phyloP scores from a whole-genome alignment of 2,113 vertebrate species.

The Cottus gobio region DNA sequence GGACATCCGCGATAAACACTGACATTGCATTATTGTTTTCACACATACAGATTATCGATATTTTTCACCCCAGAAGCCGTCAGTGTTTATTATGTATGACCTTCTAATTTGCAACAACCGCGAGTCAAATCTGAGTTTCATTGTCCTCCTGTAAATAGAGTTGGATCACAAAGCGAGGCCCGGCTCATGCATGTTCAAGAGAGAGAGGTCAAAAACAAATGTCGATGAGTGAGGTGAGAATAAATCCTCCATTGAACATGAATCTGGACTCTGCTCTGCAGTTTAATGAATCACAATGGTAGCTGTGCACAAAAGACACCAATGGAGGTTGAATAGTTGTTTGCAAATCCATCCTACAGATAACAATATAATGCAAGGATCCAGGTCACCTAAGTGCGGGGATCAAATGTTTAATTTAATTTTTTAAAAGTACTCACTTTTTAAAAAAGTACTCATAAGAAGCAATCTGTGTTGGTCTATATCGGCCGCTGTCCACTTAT shows the following conservation, averaged over 20 bases:
- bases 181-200: not conserved
- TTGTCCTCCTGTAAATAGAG: slow-evolving; percentile 50
- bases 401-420: no score
- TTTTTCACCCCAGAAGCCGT: not conserved
- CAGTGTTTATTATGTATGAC: not conserved
- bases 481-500: not conserved
- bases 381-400: not conserved
- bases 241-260: not conserved
- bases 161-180: slow-evolving; percentile 25
- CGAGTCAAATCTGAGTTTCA: slow-evolving; percentile 20
- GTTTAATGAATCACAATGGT: not conserved
- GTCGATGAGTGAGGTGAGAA: not conserved
- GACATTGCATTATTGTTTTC: not conserved
- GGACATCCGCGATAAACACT: no score
- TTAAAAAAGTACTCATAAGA: slow-evolving; percentile 5
- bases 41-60: not conserved
- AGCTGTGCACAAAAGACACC: not conserved
- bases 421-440: slow-evolving; percentile 1
- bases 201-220: not conserved
- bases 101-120: not conserved
- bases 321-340: not conserved
- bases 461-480: not conserved
- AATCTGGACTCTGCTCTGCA: not conserved
- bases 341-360: slow-evolving; percentile 16
- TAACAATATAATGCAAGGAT: slow-evolving; percentile 4